Base-by-base conservation (phyloP, 2,113 vertebrate species). In the Misgurnus mizolepis region DNA sequence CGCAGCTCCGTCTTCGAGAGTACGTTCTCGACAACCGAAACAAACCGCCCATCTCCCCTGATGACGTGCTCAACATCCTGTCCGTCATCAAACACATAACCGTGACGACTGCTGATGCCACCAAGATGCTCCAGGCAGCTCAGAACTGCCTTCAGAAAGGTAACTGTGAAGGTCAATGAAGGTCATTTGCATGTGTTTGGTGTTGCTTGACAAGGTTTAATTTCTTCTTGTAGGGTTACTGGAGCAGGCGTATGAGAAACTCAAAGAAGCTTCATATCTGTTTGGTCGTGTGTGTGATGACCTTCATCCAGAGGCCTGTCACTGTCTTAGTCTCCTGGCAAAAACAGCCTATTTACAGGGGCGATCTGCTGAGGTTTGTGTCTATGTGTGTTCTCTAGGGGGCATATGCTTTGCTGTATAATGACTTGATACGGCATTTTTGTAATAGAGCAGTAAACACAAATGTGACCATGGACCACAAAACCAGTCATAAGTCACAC, bases 1-100 rank as follows among this genome's bases (percentile, higher is more conserved):
- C 67, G 71, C 74, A 95, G 94, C 84, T 95, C 76, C 90, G 93
- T 67, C 87, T 95, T 53, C 91, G 90, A 78, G 93, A 95, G 85
- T 95, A 95, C 82, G 60, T 68, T 60, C 80, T 95, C 4, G 92
- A 94, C 88, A 92, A 89, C 87, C 92, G 90, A 45, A 93, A 80
- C 62, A 95, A 94, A 87, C 90, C 92, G 34, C 91, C 93, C 47
- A 90, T 95, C 73, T 87, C 91, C 75, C 90, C 93, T 53, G 94
- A 95, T 0, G 94, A 95, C 12, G 84, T 95, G 81, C 86, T 94
- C 45, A 94, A 94, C 88, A 88, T 94, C 70, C 89, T 94, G 70
- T 93, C 94, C 14, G 74, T 95, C n/a, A 85, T 94, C 80, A 95
- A 95, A 80, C 91, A 94, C 39, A n/a, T 94, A 58, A 72, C 83